Evolutionary conservation across 2,113 vertebrate species (phyloP), one percentile per base, ranked within the genome.

Genomic region (Meles meles): DNA sequence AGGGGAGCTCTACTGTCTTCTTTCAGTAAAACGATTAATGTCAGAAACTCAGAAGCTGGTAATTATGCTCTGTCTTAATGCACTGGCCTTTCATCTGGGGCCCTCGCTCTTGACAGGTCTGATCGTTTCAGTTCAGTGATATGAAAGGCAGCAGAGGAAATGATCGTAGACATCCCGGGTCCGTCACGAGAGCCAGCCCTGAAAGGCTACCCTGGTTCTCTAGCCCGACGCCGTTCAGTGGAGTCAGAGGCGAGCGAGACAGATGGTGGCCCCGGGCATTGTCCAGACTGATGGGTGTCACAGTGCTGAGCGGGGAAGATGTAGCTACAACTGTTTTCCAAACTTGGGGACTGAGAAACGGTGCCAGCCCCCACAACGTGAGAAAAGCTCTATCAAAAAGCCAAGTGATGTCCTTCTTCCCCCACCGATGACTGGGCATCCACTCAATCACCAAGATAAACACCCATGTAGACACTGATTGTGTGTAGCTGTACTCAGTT

Each of bases 11-110:
- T 89, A 29, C 95, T 98, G 97, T 97, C 98, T 98, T 92, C 98
- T 98, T 98, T 94, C 95, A 98, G 98, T 97, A 96, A 98, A 98
- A 98, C 97, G 91, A 98, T 99, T 98, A 98, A 98, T 98, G 98
- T 98, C 99, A 99, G 98, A 94, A 98, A 97, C 96, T 98, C 97
- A 87, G 98, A 98, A 96, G 95, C 98, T 98, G 98, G 98, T 98
- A 98, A 99, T 99, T 98, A 98, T 3, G 97, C 93, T 96, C 98
- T 97, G 97, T 98, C 98, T 98, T 98, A 98, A 99, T 99, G 98
- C 97, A 96, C 98, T 98, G 98, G 98, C 98, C 98, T 99, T 98
- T 99, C 98, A 98, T 98, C 97, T 71, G 96, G 97, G 96, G 98
- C 91, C 98, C 98, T 96, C 93, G 97, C 98, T 95, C 95, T 97